Conservation (phyloP, 2,888 invertebrate genomes). For the Melikaiella ostensackeni region DNA sequence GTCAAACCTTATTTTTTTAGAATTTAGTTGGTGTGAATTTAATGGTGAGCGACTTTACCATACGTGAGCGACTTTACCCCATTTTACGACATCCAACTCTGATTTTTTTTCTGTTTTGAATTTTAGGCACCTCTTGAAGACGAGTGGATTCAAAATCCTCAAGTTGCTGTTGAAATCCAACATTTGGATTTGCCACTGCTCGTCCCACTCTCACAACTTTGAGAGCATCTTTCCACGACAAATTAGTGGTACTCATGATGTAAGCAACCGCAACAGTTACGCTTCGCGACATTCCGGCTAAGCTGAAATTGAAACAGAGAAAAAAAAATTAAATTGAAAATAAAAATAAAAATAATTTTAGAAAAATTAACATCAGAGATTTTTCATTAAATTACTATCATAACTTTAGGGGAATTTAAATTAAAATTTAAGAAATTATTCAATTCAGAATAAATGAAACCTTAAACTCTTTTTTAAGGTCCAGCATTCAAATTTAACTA, state of each 20-base stretch:
- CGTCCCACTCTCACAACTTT: constrained; percentile 95
- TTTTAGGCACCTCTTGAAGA: constrained; percentile 83
- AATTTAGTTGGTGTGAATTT: no score
- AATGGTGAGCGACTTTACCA: no score
- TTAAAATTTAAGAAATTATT: no score
- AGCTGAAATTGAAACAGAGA: constrained; percentile 78
- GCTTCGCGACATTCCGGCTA: constrained; percentile 98
- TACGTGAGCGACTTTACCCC: no score
- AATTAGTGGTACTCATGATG: constrained; percentile 94
- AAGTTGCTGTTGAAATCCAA: constrained; percentile 96
- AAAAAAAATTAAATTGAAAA: not conserved
- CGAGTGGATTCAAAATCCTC: constrained; percentile 92
- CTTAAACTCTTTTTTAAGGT: no score
- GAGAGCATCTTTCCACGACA: constrained; percentile 94
- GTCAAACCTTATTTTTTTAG: no score
- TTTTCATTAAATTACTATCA: not conserved
- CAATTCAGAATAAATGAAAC: no score
- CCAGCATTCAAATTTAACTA: no score
- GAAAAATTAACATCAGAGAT: no score
- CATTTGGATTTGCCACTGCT: constrained; percentile 96
- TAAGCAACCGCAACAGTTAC: constrained; percentile 98
- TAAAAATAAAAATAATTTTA: no score
- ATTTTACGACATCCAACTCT: no score
- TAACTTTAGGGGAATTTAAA: not conserved
- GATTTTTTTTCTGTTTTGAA: no score